A percentile compares a stretch with the other conserved stretches of the same genome.
These are phyloP conservation scores for Drosophila lutescens DNA, from an alignment of 2,888 invertebrate species.

Conservation along the genomic window DNA sequence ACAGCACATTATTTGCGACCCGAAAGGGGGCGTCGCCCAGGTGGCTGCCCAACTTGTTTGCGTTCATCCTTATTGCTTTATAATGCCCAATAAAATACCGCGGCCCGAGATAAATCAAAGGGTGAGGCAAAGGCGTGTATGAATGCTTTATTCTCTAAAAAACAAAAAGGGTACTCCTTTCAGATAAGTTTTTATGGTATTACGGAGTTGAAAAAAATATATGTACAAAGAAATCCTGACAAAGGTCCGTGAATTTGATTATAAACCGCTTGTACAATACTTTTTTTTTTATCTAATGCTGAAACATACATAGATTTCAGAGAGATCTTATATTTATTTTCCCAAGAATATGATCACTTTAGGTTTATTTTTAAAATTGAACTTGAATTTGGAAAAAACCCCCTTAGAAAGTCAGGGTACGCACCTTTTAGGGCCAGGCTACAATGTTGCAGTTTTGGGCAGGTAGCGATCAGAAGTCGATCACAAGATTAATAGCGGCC, in stretches of 20 bases:
- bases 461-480: conserved; percentile 28
- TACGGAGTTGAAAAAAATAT: no score
- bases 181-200: not conserved
- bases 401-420: not conserved
- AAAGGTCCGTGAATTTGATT: not conserved
- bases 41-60: conserved; percentile 52
- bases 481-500: conserved; percentile 8
- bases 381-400: not conserved
- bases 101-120: conserved; percentile 49
- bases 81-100: conserved; percentile 57
- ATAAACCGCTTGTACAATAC: no score
- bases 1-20: conserved; percentile 35
- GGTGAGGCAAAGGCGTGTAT: conserved; percentile 8
- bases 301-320: no score
- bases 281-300: no score
- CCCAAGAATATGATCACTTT: no score
- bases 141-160: not conserved
- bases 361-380: not conserved
- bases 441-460: conserved; percentile 29
- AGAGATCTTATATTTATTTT: no score
- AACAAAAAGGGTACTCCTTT: not conserved
- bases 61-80: conserved; percentile 70
- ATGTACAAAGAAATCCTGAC: not conserved
- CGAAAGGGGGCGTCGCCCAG: conserved; percentile 48
- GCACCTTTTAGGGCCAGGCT: conserved; percentile 4